Conservation (phyloP, 2,888 invertebrate genomes). For the Dorcus parallelipipedus region DNA sequence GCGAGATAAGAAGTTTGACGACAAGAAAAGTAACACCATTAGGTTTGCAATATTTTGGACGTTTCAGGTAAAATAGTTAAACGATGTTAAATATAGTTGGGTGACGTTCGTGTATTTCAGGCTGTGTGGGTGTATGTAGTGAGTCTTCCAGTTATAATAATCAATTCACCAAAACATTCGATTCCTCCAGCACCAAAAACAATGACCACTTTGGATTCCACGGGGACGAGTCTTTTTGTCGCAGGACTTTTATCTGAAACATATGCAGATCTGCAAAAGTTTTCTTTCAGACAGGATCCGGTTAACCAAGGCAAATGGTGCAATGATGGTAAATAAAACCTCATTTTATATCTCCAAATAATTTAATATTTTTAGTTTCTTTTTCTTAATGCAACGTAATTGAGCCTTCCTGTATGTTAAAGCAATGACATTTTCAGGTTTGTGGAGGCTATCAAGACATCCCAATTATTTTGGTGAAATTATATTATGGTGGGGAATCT, state of each 20-base stretch:
- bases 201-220: conserved; percentile 83
- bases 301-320: conserved; percentile 90
- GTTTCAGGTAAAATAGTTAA: conserved; percentile 64
- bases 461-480: conserved; percentile 96
- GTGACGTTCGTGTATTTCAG: conserved; percentile 49
- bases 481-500: conserved; percentile 91
- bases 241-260: conserved; percentile 84
- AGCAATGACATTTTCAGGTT: conserved; percentile 30
- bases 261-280: conserved; percentile 89
- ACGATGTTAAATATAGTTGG: not conserved
- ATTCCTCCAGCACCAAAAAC: conserved; percentile 74
- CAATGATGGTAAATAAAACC: conserved; percentile 65
- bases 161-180: conserved; percentile 81
- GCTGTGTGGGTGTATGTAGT: conserved; percentile 90
- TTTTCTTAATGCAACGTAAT: no score
- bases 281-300: conserved; percentile 84
- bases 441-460: conserved; percentile 84
- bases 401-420: no score
- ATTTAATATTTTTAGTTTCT: no score
- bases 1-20: conserved; percentile 87
- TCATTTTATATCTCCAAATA: no score
- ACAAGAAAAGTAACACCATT: conserved; percentile 79
- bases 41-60: conserved; percentile 92
- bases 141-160: conserved; percentile 86
- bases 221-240: conserved; percentile 81